Base-by-base conservation (phyloP, 2,888 invertebrate genomes). In the Stomorhina lunata region DNA sequence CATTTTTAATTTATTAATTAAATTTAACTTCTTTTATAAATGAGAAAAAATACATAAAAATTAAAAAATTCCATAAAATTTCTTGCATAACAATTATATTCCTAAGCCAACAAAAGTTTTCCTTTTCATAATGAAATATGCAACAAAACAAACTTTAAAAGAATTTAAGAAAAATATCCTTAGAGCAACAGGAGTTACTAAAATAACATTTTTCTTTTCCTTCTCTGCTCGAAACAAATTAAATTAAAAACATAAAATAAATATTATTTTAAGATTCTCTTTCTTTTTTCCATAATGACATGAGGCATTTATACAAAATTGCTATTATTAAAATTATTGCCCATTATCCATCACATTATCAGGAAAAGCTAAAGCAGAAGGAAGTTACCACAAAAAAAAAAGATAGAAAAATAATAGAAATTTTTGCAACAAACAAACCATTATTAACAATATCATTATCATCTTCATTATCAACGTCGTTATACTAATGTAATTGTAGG, bases 401-500 rank as follows among this genome's bases (percentile, higher is more conserved):
- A 40, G 40, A n/a, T n/a, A n/a, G n/a, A n/a, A n/a, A n/a, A n/a
- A n/a, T n/a, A n/a, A n/a, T n/a, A n/a, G n/a, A n/a, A n/a, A n/a
- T n/a, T n/a, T n/a, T n/a, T 40, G 15, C 4, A 43, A 48, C 37
- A 2, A 48, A 53, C 17, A 37, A 65, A 65, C 32, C 15, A 45
- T 12, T 20, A 25, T 53, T 25, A 37, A 37, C 37, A 25, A 27
- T 32, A 40, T 40, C 32, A 32, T 43, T 17, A 7, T 57, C 43
- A 43, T 71, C 37, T 27, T 57, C 43, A 32, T 63, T 10, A 17
- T 40, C 40, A 55, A 48, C n/a, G 29, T 69, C 40, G 22, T 57
- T 43, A 32, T 12, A 59, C 32, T 71, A 71, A 71, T 59, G 45
- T 59, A 25, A 71, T 71, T 59, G 57, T 71, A 34, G 2, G 29